phyloP scores from a whole-genome alignment of 37 sponge, comb jelly and placozoan genomes.

The Halichondria panicea region DNA sequence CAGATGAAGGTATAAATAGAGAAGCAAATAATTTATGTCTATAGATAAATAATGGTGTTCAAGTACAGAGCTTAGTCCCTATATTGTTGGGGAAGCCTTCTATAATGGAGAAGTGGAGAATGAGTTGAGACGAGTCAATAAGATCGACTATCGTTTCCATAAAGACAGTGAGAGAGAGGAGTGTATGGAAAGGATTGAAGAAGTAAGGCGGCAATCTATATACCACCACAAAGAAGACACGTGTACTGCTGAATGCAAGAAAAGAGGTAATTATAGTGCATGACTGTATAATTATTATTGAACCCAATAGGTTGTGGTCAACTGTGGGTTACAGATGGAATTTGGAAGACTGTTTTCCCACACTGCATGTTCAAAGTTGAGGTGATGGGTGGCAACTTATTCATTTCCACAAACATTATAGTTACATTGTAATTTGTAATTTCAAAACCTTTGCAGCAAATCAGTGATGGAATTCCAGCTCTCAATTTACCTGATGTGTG shows the following conservation, averaged over 20 bases:
- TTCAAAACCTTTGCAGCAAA: constrained; percentile 15
- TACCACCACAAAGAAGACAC: constrained; percentile 18
- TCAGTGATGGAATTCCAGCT: constrained; percentile 30
- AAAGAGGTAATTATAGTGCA: constrained; percentile 35
- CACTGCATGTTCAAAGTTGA: constrained; percentile 53
- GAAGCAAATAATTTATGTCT: not conserved
- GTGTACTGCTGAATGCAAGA: constrained; percentile 28
- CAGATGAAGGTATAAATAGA: not conserved
- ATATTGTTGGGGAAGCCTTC: constrained; percentile 8
- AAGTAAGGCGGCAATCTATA: not conserved
- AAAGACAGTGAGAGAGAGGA: constrained; percentile 24
- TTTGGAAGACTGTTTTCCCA: constrained; percentile 48
- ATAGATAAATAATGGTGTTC: not conserved
- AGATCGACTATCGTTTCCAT: not conserved
- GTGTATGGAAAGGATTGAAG: constrained; percentile 15
- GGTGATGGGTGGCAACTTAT: no score
- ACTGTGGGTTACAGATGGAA: constrained; percentile 63
- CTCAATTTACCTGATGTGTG: constrained; percentile 44
- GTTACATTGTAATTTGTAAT: not conserved
- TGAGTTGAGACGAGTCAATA: constrained; percentile 20
- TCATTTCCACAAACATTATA: no score
- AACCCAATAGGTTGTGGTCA: constrained; percentile 42
- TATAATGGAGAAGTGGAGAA: constrained; percentile 38
- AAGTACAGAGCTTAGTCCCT: constrained; percentile 21
- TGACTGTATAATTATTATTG: not conserved